A percentile compares a stretch with the other conserved stretches of the same genome.
phyloP scores from a whole-genome alignment of 92 coral and sea anemone species.

The Porites evermanni region DNA sequence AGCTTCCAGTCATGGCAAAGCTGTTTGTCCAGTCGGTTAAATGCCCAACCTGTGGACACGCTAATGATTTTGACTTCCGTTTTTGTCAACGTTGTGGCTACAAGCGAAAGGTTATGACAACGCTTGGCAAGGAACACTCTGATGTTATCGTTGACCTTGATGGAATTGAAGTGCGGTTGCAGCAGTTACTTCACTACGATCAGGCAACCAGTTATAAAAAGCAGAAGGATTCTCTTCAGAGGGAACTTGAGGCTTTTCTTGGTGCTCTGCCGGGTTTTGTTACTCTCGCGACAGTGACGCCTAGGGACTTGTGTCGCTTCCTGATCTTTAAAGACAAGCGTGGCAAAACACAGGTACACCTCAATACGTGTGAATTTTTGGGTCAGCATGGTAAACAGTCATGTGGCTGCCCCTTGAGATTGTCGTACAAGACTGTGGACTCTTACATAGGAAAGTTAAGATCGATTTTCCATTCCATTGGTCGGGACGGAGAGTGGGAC shows the following conservation, averaged over 20 bases:
- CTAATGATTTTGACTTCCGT: no score
- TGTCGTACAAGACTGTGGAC: no score
- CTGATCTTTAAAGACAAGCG: background rate
- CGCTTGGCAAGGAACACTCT: no score
- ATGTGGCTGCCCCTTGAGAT: no score
- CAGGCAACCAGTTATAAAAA: constrained; percentile 31
- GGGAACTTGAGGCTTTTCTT: constrained; percentile 35
- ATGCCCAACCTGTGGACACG: background rate
- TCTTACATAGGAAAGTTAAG: no score
- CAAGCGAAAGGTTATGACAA: no score
- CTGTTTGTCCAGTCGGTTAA: background rate
- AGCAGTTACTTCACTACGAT: constrained; percentile 5
- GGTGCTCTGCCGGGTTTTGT: constrained; percentile 35
- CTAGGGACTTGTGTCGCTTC: background rate
- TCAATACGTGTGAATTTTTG: background rate
- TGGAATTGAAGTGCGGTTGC: no score
- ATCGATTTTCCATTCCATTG: no score
- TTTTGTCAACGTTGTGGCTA: no score
- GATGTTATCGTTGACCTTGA: no score
- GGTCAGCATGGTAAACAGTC: no score
- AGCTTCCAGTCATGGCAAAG: constrained; percentile 1
- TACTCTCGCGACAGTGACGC: constrained; percentile 17
- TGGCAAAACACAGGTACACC: constrained; percentile 15
- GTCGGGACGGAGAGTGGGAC: no score
- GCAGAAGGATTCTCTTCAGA: constrained; percentile 34